Percentiles rank a stretch among this genome's conserved stretches.
Conservation (phyloP, 2,888 invertebrate species). For the Sphecodes monilicornis region DNA sequence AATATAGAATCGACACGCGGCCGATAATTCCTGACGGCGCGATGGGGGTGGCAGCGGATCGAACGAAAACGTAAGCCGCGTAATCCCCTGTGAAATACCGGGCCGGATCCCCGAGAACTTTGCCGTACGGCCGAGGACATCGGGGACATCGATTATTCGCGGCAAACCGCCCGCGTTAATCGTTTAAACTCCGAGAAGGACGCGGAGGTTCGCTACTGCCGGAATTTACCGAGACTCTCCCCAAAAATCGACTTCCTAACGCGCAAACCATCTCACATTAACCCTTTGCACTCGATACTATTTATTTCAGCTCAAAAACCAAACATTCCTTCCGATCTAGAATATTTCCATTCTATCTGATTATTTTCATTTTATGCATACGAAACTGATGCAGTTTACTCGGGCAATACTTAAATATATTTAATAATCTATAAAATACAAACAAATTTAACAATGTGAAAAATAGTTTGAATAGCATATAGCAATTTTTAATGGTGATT, state of each 20-base stretch:
- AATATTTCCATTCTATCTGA: no score
- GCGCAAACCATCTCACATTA: background rate
- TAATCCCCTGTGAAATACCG: slow-evolving; percentile 80
- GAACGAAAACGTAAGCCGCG: slow-evolving; percentile 78
- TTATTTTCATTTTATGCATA: no score
- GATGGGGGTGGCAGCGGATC: slow-evolving; percentile 59
- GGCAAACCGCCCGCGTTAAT: slow-evolving; percentile 74
- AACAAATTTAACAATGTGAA: no score
- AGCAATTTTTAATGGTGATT: no score
- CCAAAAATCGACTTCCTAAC: background rate
- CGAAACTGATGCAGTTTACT: no score
- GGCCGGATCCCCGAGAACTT: slow-evolving; percentile 74
- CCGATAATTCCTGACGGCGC: slow-evolving; percentile 67
- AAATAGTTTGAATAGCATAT: no score
- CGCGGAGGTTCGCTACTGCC: slow-evolving; percentile 36
- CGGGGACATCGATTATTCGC: slow-evolving; percentile 77
- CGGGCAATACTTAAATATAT: no score
- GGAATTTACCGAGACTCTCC: slow-evolving; percentile 10
- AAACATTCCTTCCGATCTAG: no score
- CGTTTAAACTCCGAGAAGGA: slow-evolving; percentile 72
- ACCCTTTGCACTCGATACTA: no score
- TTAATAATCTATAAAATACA: no score
- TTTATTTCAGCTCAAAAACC: no score
- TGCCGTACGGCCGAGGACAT: slow-evolving; percentile 72
- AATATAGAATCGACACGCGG: slow-evolving; percentile 68